A percentile compares a stretch with the other conserved stretches of the same genome.
These are phyloP conservation scores for Macrosoma leucophasiata DNA, from an alignment of 2,888 invertebrate species.

Conservation along the genomic window DNA sequence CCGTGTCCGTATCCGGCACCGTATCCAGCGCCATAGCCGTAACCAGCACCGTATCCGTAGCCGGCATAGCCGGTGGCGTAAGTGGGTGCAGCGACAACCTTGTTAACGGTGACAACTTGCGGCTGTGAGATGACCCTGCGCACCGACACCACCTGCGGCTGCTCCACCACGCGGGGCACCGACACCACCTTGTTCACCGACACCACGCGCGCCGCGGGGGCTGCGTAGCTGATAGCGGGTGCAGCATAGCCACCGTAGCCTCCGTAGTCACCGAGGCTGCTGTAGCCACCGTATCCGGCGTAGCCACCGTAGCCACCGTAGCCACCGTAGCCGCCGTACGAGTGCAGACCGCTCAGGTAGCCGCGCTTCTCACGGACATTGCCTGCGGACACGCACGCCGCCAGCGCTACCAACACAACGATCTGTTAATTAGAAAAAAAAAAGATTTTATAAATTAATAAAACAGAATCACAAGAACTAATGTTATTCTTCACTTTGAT, in stretches of 20 bases:
- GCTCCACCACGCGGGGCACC: slow-evolving; percentile 34
- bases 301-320: slow-evolving; percentile 4
- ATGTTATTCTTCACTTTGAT: slow-evolving; percentile 7
- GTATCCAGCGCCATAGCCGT: slow-evolving; percentile 17
- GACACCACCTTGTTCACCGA: slow-evolving; percentile 42
- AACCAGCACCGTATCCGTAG: slow-evolving; percentile 13
- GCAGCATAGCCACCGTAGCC: slow-evolving; percentile 18
- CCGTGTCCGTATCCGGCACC: slow-evolving; percentile 14
- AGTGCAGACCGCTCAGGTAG: slow-evolving; percentile 1
- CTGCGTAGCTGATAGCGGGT: slow-evolving; percentile 20
- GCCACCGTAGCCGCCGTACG: slow-evolving; percentile 4
- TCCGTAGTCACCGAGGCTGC: slow-evolving; percentile 11
- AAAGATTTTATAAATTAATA: too few relatives aligned
- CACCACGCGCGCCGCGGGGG: slow-evolving; percentile 31
- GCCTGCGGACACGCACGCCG: slow-evolving; percentile 20
- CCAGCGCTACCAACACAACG: slow-evolving; percentile 17
- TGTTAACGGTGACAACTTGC: slow-evolving; percentile 47
- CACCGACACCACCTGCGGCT: slow-evolving; percentile 39
- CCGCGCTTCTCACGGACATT: slow-evolving; percentile 26
- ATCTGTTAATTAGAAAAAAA: slow-evolving; percentile 13
- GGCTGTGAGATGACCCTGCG: slow-evolving; percentile 44
- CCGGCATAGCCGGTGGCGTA: slow-evolving; percentile 20
- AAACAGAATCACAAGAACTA: too few relatives aligned
- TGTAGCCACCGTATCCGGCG: slow-evolving; percentile 3
- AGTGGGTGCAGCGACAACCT: slow-evolving; percentile 38